A percentile compares a stretch with the other conserved stretches of the same genome.
Evolutionary conservation across 2,888 invertebrate species (phyloP).

Genomic region (Spisula solida): DNA sequence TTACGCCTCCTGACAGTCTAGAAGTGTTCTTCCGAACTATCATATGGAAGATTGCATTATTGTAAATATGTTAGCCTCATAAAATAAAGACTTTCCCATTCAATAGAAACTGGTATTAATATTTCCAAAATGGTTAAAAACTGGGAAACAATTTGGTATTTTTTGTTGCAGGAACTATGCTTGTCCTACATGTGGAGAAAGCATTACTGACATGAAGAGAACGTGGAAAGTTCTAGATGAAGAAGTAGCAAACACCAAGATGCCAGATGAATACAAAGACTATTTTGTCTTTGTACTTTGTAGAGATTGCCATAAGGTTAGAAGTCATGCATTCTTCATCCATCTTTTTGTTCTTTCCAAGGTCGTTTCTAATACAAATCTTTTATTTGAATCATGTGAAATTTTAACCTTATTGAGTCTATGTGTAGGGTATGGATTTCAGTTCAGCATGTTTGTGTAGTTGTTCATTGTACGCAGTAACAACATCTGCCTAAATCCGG

Average conservation of each 20-base stretch:
- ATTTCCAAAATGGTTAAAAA: too few species aligned
- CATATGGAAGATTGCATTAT: too few species aligned
- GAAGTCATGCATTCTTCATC: neutral
- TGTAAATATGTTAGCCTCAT: too few species aligned
- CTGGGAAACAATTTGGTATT: too few species aligned
- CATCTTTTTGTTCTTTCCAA: neutral
- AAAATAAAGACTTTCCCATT: too few species aligned
- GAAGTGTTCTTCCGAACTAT: too few species aligned
- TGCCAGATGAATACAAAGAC: constrained; percentile 94
- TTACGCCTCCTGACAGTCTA: too few species aligned
- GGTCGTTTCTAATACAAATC: neutral
- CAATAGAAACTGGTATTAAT: too few species aligned
- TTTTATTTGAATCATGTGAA: neutral
- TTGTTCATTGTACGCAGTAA: too few species aligned
- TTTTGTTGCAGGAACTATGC: constrained; percentile 92
- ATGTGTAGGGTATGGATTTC: too few species aligned
- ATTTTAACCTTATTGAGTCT: neutral
- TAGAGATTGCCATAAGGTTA: constrained; percentile 96
- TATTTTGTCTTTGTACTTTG: constrained; percentile 94
- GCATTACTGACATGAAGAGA: constrained; percentile 94
- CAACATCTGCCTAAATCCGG: too few species aligned
- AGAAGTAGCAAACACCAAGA: constrained; percentile 93
- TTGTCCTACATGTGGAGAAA: constrained; percentile 96
- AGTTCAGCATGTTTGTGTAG: too few species aligned
- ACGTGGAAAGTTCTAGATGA: constrained; percentile 94